Conservation (phyloP, 1,140 invertebrate genomes). For the Drosophila lini region DNA sequence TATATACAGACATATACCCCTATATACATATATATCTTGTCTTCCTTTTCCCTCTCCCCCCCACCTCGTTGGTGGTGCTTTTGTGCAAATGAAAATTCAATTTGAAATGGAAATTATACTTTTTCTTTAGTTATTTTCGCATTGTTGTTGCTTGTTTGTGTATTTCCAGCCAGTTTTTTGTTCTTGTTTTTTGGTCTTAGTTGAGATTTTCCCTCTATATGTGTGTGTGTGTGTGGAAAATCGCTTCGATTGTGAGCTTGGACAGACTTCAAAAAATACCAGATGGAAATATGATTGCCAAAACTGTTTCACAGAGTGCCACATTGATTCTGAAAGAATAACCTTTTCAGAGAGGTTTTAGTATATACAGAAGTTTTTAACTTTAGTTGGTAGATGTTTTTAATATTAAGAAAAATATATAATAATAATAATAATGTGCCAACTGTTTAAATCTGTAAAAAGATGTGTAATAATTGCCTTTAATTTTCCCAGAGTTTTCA, state of each 20-base stretch:
- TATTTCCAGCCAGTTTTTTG: conserved; percentile 13
- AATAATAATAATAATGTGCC: no score
- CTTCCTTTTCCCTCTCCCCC: conserved; percentile 10
- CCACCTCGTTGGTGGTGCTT: conserved; percentile 7
- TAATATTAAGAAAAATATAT: no score
- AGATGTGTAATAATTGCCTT: neutral
- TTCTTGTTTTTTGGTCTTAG: conserved; percentile 17
- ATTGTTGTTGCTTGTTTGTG: conserved; percentile 28
- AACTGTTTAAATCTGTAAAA: neutral
- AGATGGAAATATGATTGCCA: conserved; percentile 58
- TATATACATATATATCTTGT: neutral
- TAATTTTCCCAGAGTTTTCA: neutral
- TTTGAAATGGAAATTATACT: conserved; percentile 61
- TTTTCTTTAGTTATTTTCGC: conserved; percentile 52
- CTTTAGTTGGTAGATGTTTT: no score
- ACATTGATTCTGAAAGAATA: neutral
- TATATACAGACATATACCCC: neutral
- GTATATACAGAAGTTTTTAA: no score
- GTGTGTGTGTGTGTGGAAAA: conserved; percentile 22
- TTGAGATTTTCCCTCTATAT: conserved; percentile 10
- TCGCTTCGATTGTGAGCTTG: conserved; percentile 25
- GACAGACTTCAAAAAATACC: conserved; percentile 14
- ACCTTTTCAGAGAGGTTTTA: no score
- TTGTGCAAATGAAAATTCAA: conserved; percentile 62
- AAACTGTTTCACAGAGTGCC: neutral